Conservation (phyloP, 2,888 invertebrate species). For the Trissolcus japonicus region DNA sequence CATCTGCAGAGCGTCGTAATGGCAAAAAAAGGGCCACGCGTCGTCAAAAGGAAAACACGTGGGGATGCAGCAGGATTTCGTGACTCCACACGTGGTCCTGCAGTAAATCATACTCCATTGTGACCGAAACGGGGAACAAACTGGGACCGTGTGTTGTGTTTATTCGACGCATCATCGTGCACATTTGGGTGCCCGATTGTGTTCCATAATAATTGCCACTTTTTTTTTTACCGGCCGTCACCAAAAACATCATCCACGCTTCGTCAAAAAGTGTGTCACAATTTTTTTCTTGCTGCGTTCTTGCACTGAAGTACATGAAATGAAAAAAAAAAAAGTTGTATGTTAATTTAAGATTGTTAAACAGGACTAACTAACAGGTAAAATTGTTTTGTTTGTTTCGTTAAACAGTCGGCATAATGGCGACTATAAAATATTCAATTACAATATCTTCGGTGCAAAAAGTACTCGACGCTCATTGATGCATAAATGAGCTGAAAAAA, state of each 20-base stretch:
- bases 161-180: slow-evolving; percentile 3
- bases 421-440: slow-evolving; percentile 32
- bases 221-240: background rate
- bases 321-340: background rate
- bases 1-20: slow-evolving; percentile 5
- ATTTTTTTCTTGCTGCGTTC: too few relatives aligned
- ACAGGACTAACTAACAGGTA: too few relatives aligned
- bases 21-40: slow-evolving; percentile 30
- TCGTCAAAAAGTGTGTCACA: too few relatives aligned
- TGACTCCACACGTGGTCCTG: slow-evolving; percentile 24
- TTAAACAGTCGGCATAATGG: background rate
- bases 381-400: slow-evolving; percentile 1
- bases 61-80: background rate
- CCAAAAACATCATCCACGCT: too few relatives aligned
- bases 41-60: slow-evolving; percentile 36
- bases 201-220: slow-evolving; percentile 8
- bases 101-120: slow-evolving; percentile 19
- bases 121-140: slow-evolving; percentile 33
- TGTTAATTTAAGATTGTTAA: background rate
- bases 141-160: slow-evolving; percentile 9
- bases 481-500: slow-evolving; percentile 52
- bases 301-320: background rate
- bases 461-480: slow-evolving; percentile 49
- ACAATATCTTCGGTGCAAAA: slow-evolving; percentile 39
- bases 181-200: background rate